Evolutionary conservation across 2,113 vertebrate species (phyloP).

Genomic region (Murina feae): DNA sequence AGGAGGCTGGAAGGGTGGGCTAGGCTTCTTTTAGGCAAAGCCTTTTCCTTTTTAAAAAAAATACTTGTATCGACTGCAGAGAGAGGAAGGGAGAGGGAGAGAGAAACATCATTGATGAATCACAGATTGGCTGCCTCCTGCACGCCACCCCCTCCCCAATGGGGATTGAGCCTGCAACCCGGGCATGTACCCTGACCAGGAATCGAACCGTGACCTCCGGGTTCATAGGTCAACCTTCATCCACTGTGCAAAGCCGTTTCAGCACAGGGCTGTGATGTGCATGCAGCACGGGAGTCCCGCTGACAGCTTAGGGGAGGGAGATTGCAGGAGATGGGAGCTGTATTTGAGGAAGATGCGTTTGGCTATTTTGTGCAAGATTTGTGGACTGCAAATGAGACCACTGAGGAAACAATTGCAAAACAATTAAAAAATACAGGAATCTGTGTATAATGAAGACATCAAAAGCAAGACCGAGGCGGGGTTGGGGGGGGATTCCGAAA

Average conservation of each 20-base stretch:
- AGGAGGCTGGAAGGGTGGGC: too few species aligned
- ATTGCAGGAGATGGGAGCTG: background rate
- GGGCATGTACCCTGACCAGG: too few species aligned
- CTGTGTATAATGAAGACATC: slow-evolving; percentile 43
- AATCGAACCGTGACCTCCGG: too few species aligned
- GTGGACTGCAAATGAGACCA: slow-evolving; percentile 4
- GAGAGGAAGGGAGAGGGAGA: too few species aligned
- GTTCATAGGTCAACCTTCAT: too few species aligned
- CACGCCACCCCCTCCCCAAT: too few species aligned
- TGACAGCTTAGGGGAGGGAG: background rate
- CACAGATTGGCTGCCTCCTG: too few species aligned
- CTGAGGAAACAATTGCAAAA: background rate
- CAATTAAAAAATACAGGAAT: background rate
- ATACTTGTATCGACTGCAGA: too few species aligned
- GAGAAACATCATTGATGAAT: too few species aligned
- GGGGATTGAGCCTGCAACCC: too few species aligned
- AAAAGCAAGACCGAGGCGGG: slow-evolving; percentile 43
- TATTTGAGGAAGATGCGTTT: background rate
- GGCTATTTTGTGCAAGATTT: background rate
- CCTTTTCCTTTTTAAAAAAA: too few species aligned
- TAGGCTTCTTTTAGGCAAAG: too few species aligned
- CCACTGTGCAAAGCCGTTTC: background rate
- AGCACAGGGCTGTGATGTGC: background rate
- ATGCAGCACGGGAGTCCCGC: background rate
- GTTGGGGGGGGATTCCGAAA: slow-evolving; percentile 40